These are phyloP conservation scores for Centropristis striata DNA, from an alignment of 2,113 vertebrate species.

Conservation along the genomic window DNA sequence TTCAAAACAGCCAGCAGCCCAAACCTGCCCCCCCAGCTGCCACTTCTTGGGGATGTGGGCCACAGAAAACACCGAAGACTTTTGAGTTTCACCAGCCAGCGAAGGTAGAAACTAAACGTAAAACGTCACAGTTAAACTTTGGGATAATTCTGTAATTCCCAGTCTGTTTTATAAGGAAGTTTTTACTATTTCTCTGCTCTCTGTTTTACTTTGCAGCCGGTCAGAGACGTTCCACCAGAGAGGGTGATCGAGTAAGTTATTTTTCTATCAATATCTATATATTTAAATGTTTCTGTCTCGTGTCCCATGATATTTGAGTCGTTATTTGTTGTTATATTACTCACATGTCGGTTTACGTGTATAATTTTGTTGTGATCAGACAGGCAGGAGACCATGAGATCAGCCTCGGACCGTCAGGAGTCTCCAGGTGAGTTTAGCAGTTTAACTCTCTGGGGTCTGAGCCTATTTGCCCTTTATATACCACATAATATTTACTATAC, in stretches of 20 bases:
- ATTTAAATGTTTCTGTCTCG: not conserved
- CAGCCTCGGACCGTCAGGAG: conserved; percentile 88
- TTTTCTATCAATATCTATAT: not conserved
- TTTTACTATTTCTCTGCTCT: not conserved
- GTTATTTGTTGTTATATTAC: not conserved
- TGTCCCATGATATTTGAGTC: not conserved
- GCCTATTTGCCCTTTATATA: too few species aligned
- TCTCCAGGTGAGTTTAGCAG: conserved; percentile 89
- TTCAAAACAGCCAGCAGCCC: conserved; percentile 25
- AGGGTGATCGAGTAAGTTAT: conserved; percentile 91
- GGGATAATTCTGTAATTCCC: not conserved
- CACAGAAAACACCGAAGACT: conserved; percentile 76
- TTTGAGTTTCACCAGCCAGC: conserved; percentile 88
- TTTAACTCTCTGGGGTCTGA: too few species aligned
- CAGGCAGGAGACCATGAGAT: conserved; percentile 90
- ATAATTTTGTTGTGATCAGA: conserved; percentile 74
- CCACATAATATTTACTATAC: too few species aligned
- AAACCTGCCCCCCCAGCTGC: conserved; percentile 32
- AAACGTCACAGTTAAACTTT: not conserved
- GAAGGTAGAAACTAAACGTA: conserved; percentile 62
- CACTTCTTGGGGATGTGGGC: conserved; percentile 77
- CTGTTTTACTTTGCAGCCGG: conserved; percentile 79
- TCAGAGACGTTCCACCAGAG: conserved; percentile 86
- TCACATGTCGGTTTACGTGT: not conserved
- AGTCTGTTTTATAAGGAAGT: not conserved